Evolutionary conservation across 1,140 invertebrate genomes (phyloP).

Genomic region (Dreissena rostriformis): DNA sequence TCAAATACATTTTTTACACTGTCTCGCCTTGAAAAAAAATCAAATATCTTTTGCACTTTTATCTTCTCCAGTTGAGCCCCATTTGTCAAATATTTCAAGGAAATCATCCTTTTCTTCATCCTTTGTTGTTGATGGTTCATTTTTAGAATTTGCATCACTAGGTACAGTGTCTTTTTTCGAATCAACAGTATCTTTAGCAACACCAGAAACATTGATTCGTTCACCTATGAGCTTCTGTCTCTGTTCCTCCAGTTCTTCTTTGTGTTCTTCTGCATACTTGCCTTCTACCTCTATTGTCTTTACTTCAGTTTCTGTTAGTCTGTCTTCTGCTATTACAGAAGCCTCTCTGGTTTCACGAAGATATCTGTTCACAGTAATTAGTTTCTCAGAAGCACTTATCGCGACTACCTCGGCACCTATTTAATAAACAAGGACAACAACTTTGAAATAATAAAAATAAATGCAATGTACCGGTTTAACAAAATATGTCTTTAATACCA

Average conservation of each 20-base stretch:
- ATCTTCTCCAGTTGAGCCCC: slow-evolving; percentile 4
- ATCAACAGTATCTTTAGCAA: not conserved
- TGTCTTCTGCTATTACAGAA: slow-evolving; percentile 11
- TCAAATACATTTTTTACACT: too few species aligned
- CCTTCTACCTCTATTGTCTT: slow-evolving; percentile 40
- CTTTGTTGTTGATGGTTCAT: not conserved
- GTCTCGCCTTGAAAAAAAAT: not conserved
- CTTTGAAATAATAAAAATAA: too few species aligned
- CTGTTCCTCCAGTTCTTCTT: slow-evolving; percentile 22
- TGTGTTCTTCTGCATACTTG: slow-evolving; percentile 37
- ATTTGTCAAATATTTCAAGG: not conserved
- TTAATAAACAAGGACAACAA: not conserved
- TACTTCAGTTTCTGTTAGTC: slow-evolving; percentile 17
- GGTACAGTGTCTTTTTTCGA: not conserved
- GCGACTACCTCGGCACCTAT: slow-evolving; percentile 22
- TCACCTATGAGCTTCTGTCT: not conserved
- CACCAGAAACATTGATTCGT: not conserved
- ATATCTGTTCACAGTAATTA: not conserved
- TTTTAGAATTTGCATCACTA: not conserved
- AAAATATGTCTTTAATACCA: too few species aligned
- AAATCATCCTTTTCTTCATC: slow-evolving; percentile 1
- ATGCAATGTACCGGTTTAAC: too few species aligned
- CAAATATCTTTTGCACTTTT: slow-evolving; percentile 19
- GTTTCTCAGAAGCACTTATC: not conserved
- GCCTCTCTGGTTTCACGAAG: slow-evolving; percentile 9